These are phyloP conservation scores for Acropora yongei DNA, from an alignment of 64 coral and sea anemone species.

Conservation along the genomic window DNA sequence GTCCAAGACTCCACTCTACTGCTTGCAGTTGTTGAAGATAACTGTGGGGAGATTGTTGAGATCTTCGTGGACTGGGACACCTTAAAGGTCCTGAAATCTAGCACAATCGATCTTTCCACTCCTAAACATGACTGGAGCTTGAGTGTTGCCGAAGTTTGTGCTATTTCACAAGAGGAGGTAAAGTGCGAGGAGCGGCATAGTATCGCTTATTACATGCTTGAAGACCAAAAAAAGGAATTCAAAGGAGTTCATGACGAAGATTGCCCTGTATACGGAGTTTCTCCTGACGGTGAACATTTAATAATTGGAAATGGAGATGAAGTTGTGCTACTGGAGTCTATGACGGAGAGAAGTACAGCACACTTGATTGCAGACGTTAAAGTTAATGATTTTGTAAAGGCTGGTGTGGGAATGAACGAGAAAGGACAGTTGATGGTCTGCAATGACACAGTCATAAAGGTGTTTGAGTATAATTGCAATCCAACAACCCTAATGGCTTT, in stretches of 20 bases:
- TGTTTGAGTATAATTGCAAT: slow-evolving; percentile 65
- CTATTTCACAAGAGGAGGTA: slow-evolving; percentile 13
- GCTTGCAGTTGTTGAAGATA: background rate
- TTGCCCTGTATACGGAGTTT: slow-evolving; percentile 15
- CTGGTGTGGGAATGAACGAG: slow-evolving; percentile 35
- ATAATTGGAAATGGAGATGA: slow-evolving; percentile 55
- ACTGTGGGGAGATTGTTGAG: slow-evolving; percentile 12
- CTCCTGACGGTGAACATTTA: slow-evolving; percentile 75
- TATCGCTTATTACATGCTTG: slow-evolving; percentile 68
- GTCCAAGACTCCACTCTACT: slow-evolving; percentile 29
- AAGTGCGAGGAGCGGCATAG: slow-evolving; percentile 26
- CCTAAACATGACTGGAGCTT: background rate
- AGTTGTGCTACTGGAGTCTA: slow-evolving; percentile 71
- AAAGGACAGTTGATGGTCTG: slow-evolving; percentile 77
- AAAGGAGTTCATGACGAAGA: background rate
- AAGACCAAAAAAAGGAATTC: slow-evolving; percentile 33
- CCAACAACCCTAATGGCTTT: slow-evolving; percentile 30
- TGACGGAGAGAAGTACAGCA: slow-evolving; percentile 53
- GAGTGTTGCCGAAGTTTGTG: slow-evolving; percentile 18
- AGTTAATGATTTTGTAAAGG: background rate
- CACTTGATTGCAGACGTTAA: slow-evolving; percentile 50
- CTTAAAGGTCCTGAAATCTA: background rate
- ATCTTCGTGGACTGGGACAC: slow-evolving; percentile 66
- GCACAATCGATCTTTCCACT: slow-evolving; percentile 17
- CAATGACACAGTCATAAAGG: slow-evolving; percentile 53